phyloP scores from a whole-genome alignment of 2,113 vertebrate genomes.

The Rostratula benghalensis region DNA sequence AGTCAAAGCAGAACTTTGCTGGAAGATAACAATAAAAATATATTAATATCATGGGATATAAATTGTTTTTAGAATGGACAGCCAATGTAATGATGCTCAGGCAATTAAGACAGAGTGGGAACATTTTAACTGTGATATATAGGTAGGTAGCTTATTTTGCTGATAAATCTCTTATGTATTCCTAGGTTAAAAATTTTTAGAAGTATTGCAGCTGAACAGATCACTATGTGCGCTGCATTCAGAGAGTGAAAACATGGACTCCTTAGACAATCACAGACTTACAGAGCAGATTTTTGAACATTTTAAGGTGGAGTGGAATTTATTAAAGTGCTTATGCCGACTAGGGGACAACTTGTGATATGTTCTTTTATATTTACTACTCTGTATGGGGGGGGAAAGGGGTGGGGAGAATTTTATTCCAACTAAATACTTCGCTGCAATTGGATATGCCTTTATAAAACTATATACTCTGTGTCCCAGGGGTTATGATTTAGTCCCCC shows the following conservation, averaged over 20 bases:
- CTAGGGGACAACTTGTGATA: not conserved
- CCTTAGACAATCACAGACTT: not conserved
- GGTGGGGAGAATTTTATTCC: not conserved
- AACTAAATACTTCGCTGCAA: not conserved
- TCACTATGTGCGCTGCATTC: fast-evolving
- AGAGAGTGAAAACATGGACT: not conserved
- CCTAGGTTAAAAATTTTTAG: not conserved
- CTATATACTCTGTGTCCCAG: not conserved
- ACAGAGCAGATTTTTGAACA: not conserved
- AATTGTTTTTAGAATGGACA: not conserved
- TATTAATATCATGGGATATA: not conserved
- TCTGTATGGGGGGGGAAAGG: not conserved
- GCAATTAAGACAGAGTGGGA: not conserved
- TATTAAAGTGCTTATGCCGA: not conserved
- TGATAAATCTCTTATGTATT: not conserved
- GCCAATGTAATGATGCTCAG: not conserved
- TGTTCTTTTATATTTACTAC: not conserved
- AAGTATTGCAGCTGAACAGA: not conserved
- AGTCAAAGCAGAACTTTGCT: not conserved
- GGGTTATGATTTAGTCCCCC: not conserved
- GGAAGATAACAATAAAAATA: slow-evolving; percentile 3
- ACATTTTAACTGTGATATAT: not conserved
- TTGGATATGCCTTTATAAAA: not conserved
- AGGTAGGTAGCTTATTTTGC: not conserved
- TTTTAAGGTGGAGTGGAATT: not conserved